phyloP scores from a whole-genome alignment of 2,888 invertebrate species.

The Caenorhabditis panamensis region DNA sequence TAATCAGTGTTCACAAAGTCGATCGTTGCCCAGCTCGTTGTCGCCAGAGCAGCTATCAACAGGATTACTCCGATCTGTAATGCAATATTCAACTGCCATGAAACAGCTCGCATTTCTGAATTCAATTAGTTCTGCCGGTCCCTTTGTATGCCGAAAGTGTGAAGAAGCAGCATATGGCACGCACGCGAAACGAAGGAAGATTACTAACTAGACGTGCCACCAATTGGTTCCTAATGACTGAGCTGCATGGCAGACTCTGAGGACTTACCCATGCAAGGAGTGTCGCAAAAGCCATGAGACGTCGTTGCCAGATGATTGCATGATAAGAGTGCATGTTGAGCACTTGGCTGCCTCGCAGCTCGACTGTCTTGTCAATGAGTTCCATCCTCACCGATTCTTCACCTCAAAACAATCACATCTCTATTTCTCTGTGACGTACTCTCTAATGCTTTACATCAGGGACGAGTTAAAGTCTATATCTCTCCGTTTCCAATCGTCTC shows the following conservation, averaged over 20 bases:
- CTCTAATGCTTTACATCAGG: constrained; percentile 45
- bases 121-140: constrained; percentile 14
- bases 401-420: constrained; percentile 62
- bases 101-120: constrained; percentile 4
- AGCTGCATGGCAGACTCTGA: not conserved
- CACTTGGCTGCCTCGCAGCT: constrained; percentile 74
- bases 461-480: constrained; percentile 33
- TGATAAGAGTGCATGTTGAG: constrained; percentile 77
- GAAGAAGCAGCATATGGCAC: not conserved
- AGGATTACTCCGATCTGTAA: constrained; percentile 74
- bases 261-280: constrained; percentile 65
- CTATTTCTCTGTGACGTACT: constrained; percentile 31
- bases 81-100: not conserved
- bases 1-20: constrained; percentile 74
- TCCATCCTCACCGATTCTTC: constrained; percentile 68
- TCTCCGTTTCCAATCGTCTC: constrained; percentile 34
- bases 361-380: constrained; percentile 78
- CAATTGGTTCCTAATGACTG: constrained; percentile 4
- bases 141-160: constrained; percentile 3
- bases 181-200: constrained; percentile 13
- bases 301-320: constrained; percentile 72
- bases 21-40: constrained; percentile 76
- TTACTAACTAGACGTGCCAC: not conserved
- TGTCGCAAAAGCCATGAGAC: constrained; percentile 64
- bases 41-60: constrained; percentile 73